Conservation (phyloP, 2,113 vertebrate genomes). For the Elephantulus edwardii region DNA sequence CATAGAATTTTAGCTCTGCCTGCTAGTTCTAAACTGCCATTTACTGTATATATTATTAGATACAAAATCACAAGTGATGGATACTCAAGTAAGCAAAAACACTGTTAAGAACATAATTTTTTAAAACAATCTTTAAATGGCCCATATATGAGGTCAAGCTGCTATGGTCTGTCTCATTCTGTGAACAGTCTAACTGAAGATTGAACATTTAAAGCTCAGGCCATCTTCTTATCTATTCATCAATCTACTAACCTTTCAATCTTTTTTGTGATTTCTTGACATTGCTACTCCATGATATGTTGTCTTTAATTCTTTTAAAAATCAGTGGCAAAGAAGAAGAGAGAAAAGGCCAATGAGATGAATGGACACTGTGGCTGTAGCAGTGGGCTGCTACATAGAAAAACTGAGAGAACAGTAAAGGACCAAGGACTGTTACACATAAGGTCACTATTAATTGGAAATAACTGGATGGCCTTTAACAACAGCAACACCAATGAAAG, state of each 20-base stretch:
- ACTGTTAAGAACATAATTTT: no score
- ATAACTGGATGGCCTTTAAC: background rate
- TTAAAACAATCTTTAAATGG: background rate
- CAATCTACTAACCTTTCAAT: background rate
- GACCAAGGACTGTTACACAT: no score
- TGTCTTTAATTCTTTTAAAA: background rate
- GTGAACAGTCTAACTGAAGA: background rate
- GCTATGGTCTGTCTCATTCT: background rate
- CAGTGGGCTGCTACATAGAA: no score
- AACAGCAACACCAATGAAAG: background rate
- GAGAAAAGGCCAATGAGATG: no score
- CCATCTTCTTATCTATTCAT: background rate
- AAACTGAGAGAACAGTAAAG: no score
- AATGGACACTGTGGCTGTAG: no score
- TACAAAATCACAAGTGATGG: no score
- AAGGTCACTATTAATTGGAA: background rate
- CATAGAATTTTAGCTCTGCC: no score
- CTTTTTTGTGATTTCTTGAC: background rate
- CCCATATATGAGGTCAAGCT: background rate
- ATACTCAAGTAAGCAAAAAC: no score
- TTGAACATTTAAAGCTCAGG: background rate
- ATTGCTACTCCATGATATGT: background rate
- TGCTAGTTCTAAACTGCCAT: no score
- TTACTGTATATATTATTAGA: background rate
- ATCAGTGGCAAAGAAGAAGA: no score